These are phyloP conservation scores for Himalopsyche tibetana DNA, from an alignment of 2,888 invertebrate genomes.

Conservation along the genomic window DNA sequence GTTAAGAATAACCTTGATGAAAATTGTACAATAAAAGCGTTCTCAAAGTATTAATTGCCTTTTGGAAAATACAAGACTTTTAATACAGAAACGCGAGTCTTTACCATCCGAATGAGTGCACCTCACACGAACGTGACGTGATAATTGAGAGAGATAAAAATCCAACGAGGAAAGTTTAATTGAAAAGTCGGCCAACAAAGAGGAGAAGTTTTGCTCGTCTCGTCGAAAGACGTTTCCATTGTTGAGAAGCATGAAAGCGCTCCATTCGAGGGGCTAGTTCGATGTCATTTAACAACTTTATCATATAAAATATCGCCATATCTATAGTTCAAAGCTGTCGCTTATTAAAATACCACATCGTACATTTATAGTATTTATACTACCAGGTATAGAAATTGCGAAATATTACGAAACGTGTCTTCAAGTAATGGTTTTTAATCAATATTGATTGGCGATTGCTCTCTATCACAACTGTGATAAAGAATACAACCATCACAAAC, in stretches of 20 bases:
- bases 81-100: conserved; percentile 13
- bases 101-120: conserved; percentile 19
- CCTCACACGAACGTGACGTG: conserved; percentile 57
- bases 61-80: neutral
- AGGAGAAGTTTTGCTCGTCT: conserved; percentile 41
- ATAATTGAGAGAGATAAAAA: conserved; percentile 65
- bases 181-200: conserved; percentile 63
- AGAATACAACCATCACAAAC: no score
- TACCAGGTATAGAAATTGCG: no score
- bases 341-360: no score
- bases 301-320: neutral
- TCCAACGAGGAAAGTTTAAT: conserved; percentile 66
- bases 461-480: no score
- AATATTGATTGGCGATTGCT: no score
- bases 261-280: conserved; percentile 17
- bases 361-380: no score
- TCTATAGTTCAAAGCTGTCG: no score
- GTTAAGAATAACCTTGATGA: neutral
- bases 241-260: conserved; percentile 24
- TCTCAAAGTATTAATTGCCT: conserved; percentile 6
- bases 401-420: no score
- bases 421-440: no score
- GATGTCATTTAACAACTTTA: neutral
- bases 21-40: neutral
- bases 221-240: neutral